Evolutionary conservation across 2,797 vertebrate genomes (phyloP).

Genomic region (Centropyge bicolor): DNA sequence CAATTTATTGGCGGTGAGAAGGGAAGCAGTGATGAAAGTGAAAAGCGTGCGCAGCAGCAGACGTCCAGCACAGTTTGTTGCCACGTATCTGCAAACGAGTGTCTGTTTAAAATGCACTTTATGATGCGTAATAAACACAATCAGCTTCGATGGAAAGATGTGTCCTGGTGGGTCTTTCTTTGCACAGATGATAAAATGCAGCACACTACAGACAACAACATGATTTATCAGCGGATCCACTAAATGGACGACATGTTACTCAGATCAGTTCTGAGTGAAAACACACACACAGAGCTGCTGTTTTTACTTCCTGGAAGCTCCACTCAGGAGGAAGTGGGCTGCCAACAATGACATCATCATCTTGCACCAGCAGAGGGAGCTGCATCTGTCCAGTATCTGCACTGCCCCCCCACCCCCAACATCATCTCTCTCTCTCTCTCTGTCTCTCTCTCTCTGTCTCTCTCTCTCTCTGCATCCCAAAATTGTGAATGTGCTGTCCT

Average conservation of each 20-base stretch:
- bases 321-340: conserved; percentile 38
- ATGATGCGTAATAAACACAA: neutral
- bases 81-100: neutral
- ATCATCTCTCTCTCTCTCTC: conserved; percentile 22
- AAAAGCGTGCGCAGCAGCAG: neutral
- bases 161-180: no score
- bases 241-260: neutral
- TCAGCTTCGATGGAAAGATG: neutral
- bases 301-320: conserved; percentile 61
- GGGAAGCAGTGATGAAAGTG: neutral
- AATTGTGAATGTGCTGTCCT: conserved; percentile 45
- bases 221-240: neutral
- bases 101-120: neutral
- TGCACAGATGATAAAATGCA: neutral
- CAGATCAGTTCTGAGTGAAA: neutral
- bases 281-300: neutral
- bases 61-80: neutral
- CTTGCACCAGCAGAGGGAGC: conserved; percentile 72
- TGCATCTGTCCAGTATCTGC: conserved; percentile 58
- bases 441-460: conserved; percentile 31
- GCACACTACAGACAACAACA: no score
- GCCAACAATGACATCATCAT: conserved; percentile 79
- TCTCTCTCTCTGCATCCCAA: conserved; percentile 46
- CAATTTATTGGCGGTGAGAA: neutral
- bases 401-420: conserved; percentile 30